Evolutionary conservation across 1,140 invertebrate genomes (phyloP), one percentile per base, ranked within the genome.

Genomic region (Phocides pigmalion): DNA sequence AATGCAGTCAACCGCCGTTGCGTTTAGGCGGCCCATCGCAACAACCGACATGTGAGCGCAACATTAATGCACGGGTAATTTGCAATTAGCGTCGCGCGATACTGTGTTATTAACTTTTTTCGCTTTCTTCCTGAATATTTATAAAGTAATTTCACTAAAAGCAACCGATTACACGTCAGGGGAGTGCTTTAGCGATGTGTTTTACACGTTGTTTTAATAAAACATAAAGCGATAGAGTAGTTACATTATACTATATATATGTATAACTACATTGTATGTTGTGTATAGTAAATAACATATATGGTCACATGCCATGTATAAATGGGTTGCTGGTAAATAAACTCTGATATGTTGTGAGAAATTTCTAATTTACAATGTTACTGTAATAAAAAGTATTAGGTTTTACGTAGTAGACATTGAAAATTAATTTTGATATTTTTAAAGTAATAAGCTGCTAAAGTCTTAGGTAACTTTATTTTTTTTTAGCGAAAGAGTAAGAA

Each of bases 141-240:
- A 89, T 89, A 70, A 68, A 75, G 87, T 59, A 82, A 89, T 89
- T 89, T 86, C 19, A 89, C 87, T 89, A 89, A 89, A 87, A 89
- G 86, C 84, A 72, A 76, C 58, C 69, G 56, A 76, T 76, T 72
- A 72, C 64, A 67, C 35, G 58, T 64, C 54, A 62, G 70, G 65
- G 65, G 68, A 66, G 59, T 59, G 56, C 47, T 58, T 39, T 20
- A 46, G 41, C 42, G 39, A 22, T 22, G 17, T 41, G 50, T 68
- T 53, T 70, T 44, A 70, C 53, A 63, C 53, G 50, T 56, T 54
- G 41, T 62, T 62, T 62, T 16, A 47, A 39, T 42, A 25, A 66
- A 37, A 49, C 14, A 28, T 41, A n/a, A 44, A 17, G 9, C 28
- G 28, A 1, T 11, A 11, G 2, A 1, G 0, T 32, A 11, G 16